phyloP scores from a whole-genome alignment of 2,888 invertebrate genomes.

The Elaeidobius kamerunicus region DNA sequence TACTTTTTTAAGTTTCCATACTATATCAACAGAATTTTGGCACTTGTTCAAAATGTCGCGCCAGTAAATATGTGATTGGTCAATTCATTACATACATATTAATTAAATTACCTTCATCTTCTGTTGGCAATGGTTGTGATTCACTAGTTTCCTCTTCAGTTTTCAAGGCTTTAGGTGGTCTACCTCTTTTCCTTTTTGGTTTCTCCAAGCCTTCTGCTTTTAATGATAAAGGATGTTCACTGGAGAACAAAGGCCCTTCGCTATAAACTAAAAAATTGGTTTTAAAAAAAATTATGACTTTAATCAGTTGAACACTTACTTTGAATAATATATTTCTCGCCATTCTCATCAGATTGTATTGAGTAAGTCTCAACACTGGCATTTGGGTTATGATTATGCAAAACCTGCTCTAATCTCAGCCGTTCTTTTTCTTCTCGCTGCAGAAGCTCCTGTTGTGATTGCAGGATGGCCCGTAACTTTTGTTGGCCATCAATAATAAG shows the following conservation, averaged over 20 bases:
- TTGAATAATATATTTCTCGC: conserved; percentile 53
- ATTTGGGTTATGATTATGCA: conserved; percentile 45
- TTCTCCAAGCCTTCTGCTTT: conserved; percentile 63
- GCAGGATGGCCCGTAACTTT: conserved; percentile 53
- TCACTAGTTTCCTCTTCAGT: conserved; percentile 32
- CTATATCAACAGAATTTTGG: too few species aligned
- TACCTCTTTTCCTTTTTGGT: conserved; percentile 66
- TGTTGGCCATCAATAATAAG: conserved; percentile 68
- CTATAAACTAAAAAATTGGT: conserved; percentile 44
- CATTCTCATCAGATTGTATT: conserved; percentile 45
- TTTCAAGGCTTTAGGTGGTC: conserved; percentile 59
- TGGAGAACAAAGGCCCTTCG: conserved; percentile 60
- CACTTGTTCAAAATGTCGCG: too few species aligned
- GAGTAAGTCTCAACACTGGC: conserved; percentile 47
- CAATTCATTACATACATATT: too few species aligned
- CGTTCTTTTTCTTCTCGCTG: conserved; percentile 47
- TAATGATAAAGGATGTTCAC: conserved; percentile 62
- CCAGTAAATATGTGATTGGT: too few species aligned
- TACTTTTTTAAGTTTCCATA: too few species aligned
- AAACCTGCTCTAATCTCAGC: conserved; percentile 43
- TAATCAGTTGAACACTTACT: too few species aligned
- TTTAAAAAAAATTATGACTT: too few species aligned
- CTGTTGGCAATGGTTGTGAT: background rate
- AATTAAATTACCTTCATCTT: conserved; percentile 32
- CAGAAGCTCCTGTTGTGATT: conserved; percentile 49